Percentiles rank a stretch among this genome's conserved stretches.
phyloP scores from a whole-genome alignment of 2,888 invertebrate species.

The Drosophila multiciliata region DNA sequence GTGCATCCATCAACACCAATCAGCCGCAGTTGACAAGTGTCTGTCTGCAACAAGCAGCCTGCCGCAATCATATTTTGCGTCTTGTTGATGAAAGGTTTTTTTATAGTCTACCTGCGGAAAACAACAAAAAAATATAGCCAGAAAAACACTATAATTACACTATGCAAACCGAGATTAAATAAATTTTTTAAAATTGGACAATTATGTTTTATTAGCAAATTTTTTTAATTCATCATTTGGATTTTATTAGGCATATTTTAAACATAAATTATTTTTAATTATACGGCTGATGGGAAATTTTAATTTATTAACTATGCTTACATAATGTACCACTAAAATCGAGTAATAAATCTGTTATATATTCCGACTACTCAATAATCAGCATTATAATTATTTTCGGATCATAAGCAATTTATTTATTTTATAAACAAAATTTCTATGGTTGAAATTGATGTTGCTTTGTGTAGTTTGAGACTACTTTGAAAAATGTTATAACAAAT shows the following conservation, averaged over 20 bases:
- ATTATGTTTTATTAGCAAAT: not conserved
- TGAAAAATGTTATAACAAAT: constrained; percentile 62
- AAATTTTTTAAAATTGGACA: not conserved
- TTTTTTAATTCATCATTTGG: not conserved
- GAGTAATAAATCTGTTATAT: no score
- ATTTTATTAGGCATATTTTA: not conserved
- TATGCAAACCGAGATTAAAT: not conserved
- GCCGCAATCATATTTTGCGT: constrained; percentile 59
- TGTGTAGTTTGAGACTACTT: constrained; percentile 31
- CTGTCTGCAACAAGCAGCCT: constrained; percentile 42
- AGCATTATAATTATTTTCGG: not conserved
- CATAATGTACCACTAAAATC: not conserved
- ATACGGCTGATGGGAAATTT: not conserved
- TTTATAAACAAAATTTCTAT: not conserved
- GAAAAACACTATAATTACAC: constrained; percentile 31
- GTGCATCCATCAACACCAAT: constrained; percentile 60
- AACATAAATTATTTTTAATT: not conserved
- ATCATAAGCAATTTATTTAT: not conserved
- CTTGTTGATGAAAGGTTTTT: constrained; percentile 71
- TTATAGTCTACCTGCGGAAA: constrained; percentile 6
- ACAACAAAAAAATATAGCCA: not conserved
- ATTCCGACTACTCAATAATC: not conserved
- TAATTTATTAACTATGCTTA: not conserved
- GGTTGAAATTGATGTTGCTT: constrained; percentile 14
- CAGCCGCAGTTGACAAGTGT: constrained; percentile 46